phyloP scores from a whole-genome alignment of 2,888 invertebrate species.

The Melipona beecheii region DNA sequence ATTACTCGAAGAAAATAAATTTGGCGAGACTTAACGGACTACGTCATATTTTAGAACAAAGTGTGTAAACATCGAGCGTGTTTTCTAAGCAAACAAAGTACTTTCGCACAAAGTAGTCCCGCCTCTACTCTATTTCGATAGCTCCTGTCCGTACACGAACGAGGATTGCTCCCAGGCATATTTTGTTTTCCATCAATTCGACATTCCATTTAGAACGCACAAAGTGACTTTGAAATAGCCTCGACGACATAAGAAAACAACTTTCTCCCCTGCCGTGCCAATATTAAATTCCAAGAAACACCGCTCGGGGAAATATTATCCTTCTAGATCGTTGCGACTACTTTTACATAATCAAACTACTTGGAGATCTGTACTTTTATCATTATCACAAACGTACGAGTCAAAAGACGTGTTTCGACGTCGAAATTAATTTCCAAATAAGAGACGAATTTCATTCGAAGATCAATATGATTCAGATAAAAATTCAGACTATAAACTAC shows the following conservation, averaged over 20 bases:
- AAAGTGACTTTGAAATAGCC: slow-evolving; percentile 2
- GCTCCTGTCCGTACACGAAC: neutral
- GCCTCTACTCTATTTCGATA: slow-evolving; percentile 3
- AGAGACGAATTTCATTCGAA: neutral
- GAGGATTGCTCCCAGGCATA: neutral
- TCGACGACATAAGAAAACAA: neutral
- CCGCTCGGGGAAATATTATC: neutral
- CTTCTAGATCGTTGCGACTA: neutral
- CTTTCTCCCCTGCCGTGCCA: neutral
- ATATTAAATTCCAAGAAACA: neutral
- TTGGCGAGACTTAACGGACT: slow-evolving; percentile 23
- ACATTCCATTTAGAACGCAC: slow-evolving; percentile 7
- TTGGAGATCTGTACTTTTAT: neutral
- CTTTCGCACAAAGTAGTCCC: neutral
- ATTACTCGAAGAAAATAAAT: slow-evolving; percentile 26
- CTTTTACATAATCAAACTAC: neutral
- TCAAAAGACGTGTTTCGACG: neutral
- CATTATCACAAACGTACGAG: neutral
- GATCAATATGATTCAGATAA: neutral
- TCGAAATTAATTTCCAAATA: neutral
- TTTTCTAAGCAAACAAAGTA: slow-evolving; percentile 19
- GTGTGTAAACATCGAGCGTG: slow-evolving; percentile 12
- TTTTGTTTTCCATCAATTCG: neutral
- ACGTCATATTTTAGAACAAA: neutral
- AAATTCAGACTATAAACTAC: neutral